Evolutionary conservation across 2,113 vertebrate genomes (phyloP), one percentile per base, ranked within the genome.

Genomic region (Tenebrosternarchus preto): DNA sequence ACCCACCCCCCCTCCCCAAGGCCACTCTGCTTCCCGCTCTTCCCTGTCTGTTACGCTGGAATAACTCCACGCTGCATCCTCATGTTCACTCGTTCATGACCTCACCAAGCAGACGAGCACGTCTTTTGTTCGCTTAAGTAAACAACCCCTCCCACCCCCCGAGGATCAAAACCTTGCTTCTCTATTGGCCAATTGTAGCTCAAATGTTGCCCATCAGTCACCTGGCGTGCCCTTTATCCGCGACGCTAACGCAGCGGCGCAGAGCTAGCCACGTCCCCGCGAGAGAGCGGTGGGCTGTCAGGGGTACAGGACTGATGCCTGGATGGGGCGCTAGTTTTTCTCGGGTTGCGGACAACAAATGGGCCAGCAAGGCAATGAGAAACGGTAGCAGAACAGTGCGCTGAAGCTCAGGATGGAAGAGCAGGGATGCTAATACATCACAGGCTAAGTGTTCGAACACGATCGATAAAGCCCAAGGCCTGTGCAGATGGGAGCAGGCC

Each of bases 351-450:
- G 27, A 59, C 46, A 55, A 68, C 31, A 79, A 59, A 36, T 7
- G 12, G 59, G 31, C 17, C 25, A 67, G 24, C 46, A 16, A 16
- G 2, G 2, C 20, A 63, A 55, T 27, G 55, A 69, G 59, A 61
- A 79, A 72, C 25, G 76, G 76, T 83, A 77, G 89, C 77, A 67
- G 79, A 86, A 27, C 22, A 57, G 75, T 78, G 77, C 82, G 78
- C 78, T 83, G 71, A 73, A 85, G 66, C 46, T 25, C n/a, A 76
- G 29, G 31, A 55, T 24, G 46, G 39, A 29, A 22, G 79, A 76
- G 81, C 84, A 33, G 78, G 82, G 86, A 85, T 87, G 87, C 85
- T 86, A 87, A 89, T 89, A 83, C 86, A 88, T 89, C 88, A 90
- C 80, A 80, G 86, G 86, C 78, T 89, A 90, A 89, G 89, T 89